Conservation (phyloP, 1,140 invertebrate genomes). For the Pararge aegeria region DNA sequence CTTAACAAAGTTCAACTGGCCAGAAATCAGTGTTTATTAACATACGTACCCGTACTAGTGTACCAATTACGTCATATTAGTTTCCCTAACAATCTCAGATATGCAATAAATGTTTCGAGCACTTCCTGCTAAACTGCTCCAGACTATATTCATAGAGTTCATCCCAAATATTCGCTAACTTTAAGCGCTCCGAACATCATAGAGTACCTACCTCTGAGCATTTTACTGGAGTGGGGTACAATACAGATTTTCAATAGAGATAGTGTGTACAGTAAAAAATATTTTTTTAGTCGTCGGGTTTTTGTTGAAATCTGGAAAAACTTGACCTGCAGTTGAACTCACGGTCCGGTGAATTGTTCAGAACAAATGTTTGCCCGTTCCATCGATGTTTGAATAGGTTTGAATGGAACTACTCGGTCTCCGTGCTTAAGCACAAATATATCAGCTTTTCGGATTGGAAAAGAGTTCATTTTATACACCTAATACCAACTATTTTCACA, state of each 20-base stretch:
- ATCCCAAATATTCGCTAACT: too few species aligned
- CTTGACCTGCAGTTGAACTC: constrained; percentile 23
- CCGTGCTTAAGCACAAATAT: constrained; percentile 29
- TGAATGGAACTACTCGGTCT: constrained; percentile 30
- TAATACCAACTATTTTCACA: neutral
- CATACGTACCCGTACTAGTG: neutral
- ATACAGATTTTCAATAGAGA: too few species aligned
- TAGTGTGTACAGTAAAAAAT: too few species aligned
- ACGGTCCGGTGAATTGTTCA: constrained; percentile 33
- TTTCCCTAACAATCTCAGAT: neutral
- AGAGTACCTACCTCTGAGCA: too few species aligned
- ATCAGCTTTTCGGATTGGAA: constrained; percentile 24
- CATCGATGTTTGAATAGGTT: constrained; percentile 39
- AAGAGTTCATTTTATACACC: constrained; percentile 4
- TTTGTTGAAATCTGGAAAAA: neutral
- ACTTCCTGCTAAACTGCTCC: neutral
- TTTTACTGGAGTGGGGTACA: too few species aligned
- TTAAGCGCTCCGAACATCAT: too few species aligned
- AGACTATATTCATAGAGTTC: too few species aligned
- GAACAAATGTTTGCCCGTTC: constrained; percentile 38
- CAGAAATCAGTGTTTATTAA: too few species aligned
- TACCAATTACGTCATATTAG: constrained; percentile 2
- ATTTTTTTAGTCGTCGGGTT: neutral
- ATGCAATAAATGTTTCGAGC: neutral
- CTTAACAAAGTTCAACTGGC: too few species aligned